A percentile compares a stretch with the other conserved stretches of the same genome.
Conservation (phyloP, 2,113 vertebrate species). For the Panthera leo region DNA sequence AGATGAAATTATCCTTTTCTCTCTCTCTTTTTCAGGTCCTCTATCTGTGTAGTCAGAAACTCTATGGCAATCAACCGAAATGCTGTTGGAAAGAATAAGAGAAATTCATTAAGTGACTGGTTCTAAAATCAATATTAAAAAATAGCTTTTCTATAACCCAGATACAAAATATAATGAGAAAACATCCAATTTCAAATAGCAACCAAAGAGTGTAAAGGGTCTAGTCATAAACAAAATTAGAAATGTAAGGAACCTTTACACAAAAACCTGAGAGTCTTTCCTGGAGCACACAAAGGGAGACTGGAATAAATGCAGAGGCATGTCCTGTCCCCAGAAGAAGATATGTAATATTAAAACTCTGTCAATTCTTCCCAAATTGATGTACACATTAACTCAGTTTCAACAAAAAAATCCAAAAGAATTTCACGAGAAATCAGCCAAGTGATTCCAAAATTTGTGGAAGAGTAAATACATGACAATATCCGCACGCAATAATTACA, state of each 20-base stretch:
- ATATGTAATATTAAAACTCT: neutral
- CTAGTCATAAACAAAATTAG: neutral
- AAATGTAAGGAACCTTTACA: neutral
- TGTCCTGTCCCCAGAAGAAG: neutral
- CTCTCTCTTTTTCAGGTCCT: neutral
- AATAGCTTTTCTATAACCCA: neutral
- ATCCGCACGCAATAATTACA: neutral
- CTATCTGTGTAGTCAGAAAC: neutral
- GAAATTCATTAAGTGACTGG: neutral
- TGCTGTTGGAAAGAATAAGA: neutral
- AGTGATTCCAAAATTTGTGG: neutral
- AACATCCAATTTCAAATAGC: neutral
- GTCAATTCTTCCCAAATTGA: neutral
- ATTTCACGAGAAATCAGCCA: neutral
- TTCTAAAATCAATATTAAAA: slow-evolving; percentile 27
- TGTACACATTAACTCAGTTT: neutral
- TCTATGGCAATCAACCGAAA: neutral
- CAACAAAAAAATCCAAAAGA: neutral
- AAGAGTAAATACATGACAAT: neutral
- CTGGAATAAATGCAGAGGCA: neutral
- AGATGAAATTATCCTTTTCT: neutral
- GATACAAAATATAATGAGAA: neutral
- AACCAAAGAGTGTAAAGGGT: neutral
- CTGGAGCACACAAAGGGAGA: neutral
- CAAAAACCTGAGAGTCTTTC: neutral